Evolutionary conservation across 2,113 vertebrate species (phyloP), one percentile per base, ranked within the genome.

Genomic region (Brachionichthys hirsutus): DNA sequence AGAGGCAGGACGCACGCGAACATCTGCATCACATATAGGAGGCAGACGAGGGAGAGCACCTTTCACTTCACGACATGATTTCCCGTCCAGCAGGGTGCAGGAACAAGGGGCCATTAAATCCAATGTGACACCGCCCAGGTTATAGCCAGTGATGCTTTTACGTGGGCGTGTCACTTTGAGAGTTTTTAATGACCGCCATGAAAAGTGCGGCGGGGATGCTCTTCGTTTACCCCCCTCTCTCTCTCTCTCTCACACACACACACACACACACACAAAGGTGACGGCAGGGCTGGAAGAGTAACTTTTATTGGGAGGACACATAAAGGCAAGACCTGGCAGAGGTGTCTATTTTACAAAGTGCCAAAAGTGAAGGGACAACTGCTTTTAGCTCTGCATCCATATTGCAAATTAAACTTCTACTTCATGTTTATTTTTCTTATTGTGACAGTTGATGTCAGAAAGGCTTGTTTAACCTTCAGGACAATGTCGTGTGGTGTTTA

Each of bases 71-170:
- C 57, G 40, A 77, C 78, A 78, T 80, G 73, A 70, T 75, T 81
- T 85, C 75, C 75, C 20, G 55, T 62, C 56, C 77, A 60, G 70
- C 42, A n/a, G n/a, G 47, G 66, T 40, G 11, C 41, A 35, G 58
- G 62, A 83, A 86, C 75, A 83, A 83, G 82, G 73, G 77, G 82
- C 84, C 77, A 78, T 89, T 90, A 90, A 89, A 89, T 85, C 76
- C 83, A 91, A 89, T 80, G 87, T 89, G 89, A 91, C 87, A 87
- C 78, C 62, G 54, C 43, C 63, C 68, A 67, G 85, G 84, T 80
- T 85, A 38, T 38, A 72, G 72, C 62, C 64, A 54, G 74, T 72
- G 81, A 78, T 81, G 84, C 80, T 67, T 83, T 81, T 84, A 82
- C 55, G 46, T 66, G 78, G 61, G 74, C 15, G 80, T 85, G 88